Evolutionary conservation across 1,140 invertebrate species (phyloP), one percentile per base, ranked within the genome.

Genomic region (Drosophila setifemur): DNA sequence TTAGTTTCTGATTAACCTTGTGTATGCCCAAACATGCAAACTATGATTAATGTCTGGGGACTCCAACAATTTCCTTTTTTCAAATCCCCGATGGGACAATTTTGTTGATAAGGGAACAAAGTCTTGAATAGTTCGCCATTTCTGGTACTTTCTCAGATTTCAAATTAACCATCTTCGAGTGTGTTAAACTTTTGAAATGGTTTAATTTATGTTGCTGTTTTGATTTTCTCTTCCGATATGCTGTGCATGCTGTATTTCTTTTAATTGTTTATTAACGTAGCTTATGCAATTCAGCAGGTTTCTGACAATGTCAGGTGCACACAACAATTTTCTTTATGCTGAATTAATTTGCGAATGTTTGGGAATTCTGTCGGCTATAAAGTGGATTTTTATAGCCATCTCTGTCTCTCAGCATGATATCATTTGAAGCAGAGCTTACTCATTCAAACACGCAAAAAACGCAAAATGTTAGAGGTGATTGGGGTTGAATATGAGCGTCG

Each of bases 271-370:
- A 64, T 45, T 52, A 48, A 42, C 37, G 47, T 45, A 25, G 57
- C 81, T 85, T 86, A 86, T 85, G 82, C 75, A 85, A 85, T 81
- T 70, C 44, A 23, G 47, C 18, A 21, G 14, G 16, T 50, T 68
- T 58, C 42, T 61, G 68, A 73, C 74, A 86, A 85, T 83, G 79
- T 83, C 81, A 86, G 81, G 81, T 86, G 81, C 81, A 87, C 8
- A 42, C 31, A 50, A 55, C 73, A 57, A 42, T 44, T 58, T 21
- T 40, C 23, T 73, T 48, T 43, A 33, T 39, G 42, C n/a, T n/a
- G n/a, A n/a, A n/a, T 28, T 71, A 44, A 35, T 25, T 47, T 28
- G 42, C 43, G 5, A 35, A 48, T 53, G 37, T 39, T 49, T 50
- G 31, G 12, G 50, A 73, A 83, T 86, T 85, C 79, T 83, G 79